phyloP scores from a whole-genome alignment of 2,888 invertebrate genomes.

The Amaurobius ferox region DNA sequence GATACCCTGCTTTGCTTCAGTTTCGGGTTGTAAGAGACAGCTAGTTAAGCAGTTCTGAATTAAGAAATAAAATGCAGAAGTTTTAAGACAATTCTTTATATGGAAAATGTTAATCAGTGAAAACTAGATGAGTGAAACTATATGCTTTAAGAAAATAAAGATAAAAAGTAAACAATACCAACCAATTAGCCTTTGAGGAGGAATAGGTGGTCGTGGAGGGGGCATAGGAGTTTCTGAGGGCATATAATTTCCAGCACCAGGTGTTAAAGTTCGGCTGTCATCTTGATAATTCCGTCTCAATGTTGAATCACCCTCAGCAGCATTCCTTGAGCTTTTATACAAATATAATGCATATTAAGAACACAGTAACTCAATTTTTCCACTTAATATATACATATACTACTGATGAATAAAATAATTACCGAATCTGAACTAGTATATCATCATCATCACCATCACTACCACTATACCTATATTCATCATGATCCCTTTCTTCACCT shows the following conservation, averaged over 20 bases:
- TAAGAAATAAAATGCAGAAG: no score
- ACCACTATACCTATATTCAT: slow-evolving; percentile 72
- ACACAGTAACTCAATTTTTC: no score
- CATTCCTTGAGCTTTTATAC: slow-evolving; percentile 58
- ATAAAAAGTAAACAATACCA: background rate
- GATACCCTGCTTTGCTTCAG: no score
- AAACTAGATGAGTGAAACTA: no score
- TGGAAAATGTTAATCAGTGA: no score
- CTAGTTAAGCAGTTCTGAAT: no score
- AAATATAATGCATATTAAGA: no score
- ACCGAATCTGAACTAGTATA: slow-evolving; percentile 56
- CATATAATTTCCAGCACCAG: slow-evolving; percentile 54
- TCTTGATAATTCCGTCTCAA: slow-evolving; percentile 66
- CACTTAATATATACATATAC: no score
- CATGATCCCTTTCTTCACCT: slow-evolving; percentile 68
- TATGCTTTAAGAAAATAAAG: no score
- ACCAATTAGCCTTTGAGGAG: slow-evolving; percentile 72
- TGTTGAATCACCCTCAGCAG: slow-evolving; percentile 63
- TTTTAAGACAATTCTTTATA: no score
- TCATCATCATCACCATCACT: slow-evolving; percentile 73
- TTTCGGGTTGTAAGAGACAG: no score
- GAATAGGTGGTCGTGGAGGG: slow-evolving; percentile 68
- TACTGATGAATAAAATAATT: background rate
- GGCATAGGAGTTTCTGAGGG: slow-evolving; percentile 57
- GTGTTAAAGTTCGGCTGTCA: slow-evolving; percentile 66